Conservation (phyloP, 2,113 vertebrate genomes). For the Odocoileus hemionus region DNA sequence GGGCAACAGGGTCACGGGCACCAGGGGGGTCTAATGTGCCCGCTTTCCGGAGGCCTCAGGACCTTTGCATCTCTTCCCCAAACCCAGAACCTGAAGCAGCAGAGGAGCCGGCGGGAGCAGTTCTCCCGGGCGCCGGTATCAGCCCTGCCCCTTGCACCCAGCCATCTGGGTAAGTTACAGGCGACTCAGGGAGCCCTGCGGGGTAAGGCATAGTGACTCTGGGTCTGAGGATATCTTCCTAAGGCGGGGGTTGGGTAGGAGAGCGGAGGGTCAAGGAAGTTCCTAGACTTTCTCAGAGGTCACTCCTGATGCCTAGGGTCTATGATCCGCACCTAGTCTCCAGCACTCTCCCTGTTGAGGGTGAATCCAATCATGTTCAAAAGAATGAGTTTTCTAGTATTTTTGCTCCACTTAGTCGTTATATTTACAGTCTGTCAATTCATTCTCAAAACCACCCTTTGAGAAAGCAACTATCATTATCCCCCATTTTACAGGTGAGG, state of each 20-base stretch:
- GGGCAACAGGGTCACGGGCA: not conserved
- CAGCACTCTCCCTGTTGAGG: not conserved
- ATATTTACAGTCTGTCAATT: not conserved
- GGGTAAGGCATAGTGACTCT: not conserved
- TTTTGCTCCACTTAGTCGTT: not conserved
- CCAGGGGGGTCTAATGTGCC: not conserved
- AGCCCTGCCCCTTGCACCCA: constrained; percentile 84
- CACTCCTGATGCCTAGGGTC: not conserved
- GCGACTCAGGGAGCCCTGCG: not conserved
- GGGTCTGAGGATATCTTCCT: not conserved
- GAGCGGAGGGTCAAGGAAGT: not conserved
- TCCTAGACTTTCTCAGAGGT: not conserved
- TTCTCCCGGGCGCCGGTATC: constrained; percentile 88
- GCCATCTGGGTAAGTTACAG: constrained; percentile 87
- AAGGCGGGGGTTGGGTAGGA: not conserved
- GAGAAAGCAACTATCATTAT: not conserved
- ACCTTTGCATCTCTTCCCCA: not conserved
- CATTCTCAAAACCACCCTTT: not conserved
- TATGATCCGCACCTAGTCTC: not conserved
- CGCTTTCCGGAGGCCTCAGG: constrained; percentile 13
- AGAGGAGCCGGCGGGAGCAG: constrained; percentile 91
- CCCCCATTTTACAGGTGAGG: constrained; percentile 10
- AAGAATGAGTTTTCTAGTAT: not conserved
- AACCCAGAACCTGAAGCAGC: constrained; percentile 92
- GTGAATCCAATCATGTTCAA: not conserved